phyloP scores from a whole-genome alignment of 2,113 vertebrate species.

The Thinocorus orbignyianus region DNA sequence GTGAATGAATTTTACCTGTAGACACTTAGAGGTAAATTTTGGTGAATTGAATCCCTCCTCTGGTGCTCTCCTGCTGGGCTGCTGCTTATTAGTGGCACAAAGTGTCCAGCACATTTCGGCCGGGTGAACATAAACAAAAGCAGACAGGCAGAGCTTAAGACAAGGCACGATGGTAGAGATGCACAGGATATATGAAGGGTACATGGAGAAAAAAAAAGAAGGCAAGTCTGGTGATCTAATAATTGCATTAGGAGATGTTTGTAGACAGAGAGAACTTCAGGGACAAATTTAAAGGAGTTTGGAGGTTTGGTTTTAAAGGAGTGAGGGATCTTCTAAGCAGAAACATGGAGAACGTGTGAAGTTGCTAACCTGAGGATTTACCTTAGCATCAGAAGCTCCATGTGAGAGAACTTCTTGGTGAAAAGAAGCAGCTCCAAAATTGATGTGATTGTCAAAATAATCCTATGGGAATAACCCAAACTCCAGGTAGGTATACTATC shows the following conservation, averaged over 20 bases:
- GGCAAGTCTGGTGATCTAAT: neutral
- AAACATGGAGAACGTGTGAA: neutral
- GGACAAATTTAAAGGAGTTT: neutral
- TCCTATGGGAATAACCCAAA: neutral
- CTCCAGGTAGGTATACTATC: neutral
- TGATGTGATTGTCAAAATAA: neutral
- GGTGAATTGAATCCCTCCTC: neutral
- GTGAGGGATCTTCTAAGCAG: neutral
- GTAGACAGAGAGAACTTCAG: neutral
- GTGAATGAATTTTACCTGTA: neutral
- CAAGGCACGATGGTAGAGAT: neutral
- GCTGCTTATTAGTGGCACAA: neutral
- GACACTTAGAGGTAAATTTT: neutral
- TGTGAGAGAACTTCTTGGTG: neutral
- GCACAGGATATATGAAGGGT: neutral
- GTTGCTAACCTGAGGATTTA: neutral
- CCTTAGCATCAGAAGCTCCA: neutral
- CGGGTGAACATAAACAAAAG: neutral
- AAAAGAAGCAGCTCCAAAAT: neutral
- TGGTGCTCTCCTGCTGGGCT: neutral
- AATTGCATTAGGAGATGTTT: neutral
- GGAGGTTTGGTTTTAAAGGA: neutral
- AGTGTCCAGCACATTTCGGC: neutral
- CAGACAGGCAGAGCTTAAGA: neutral
- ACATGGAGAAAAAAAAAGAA: neutral